These are phyloP conservation scores for Cololabis saira DNA, from an alignment of 2,113 vertebrate species.

Conservation along the genomic window DNA sequence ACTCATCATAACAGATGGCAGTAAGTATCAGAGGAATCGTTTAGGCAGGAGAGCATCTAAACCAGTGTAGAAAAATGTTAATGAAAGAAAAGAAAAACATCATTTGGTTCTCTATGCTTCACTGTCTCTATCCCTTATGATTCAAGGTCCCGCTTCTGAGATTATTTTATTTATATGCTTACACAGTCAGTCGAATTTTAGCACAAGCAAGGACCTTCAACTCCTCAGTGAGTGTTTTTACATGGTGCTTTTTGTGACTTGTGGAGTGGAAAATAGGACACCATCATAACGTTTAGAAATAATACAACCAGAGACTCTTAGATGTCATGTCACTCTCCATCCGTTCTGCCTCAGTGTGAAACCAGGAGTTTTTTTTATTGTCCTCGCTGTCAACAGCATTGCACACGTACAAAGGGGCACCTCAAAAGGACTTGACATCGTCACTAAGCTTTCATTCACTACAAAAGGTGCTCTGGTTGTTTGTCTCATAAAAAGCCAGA, in stretches of 20 bases:
- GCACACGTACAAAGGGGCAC: conserved; percentile 36
- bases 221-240: conserved; percentile 36
- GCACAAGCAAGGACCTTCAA: conserved; percentile 43
- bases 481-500: conserved; percentile 6
- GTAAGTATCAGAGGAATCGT: too few species aligned
- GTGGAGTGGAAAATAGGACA: conserved; percentile 71
- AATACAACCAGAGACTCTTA: conserved; percentile 51
- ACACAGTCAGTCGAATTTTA: conserved; percentile 46
- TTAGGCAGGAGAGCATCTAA: too few species aligned
- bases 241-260: conserved; percentile 47
- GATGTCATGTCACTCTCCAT: conserved; percentile 52
- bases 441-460: conserved; percentile 56
- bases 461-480: conserved; percentile 21
- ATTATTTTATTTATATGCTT: conserved; percentile 41
- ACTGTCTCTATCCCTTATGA: neutral
- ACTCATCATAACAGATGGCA: too few species aligned
- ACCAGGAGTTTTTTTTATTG: conserved; percentile 41
- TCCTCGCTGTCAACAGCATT: conserved; percentile 50
- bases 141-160: conserved; percentile 6
- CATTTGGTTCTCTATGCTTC: too few species aligned
- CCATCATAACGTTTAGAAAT: conserved; percentile 58
- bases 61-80: too few species aligned
- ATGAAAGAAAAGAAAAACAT: too few species aligned
- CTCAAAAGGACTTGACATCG: conserved; percentile 39
- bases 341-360: conserved; percentile 51